Percentiles rank a stretch among this genome's conserved stretches.
Evolutionary conservation across 2,113 vertebrate species (phyloP).

Genomic region (Sturnus vulgaris): DNA sequence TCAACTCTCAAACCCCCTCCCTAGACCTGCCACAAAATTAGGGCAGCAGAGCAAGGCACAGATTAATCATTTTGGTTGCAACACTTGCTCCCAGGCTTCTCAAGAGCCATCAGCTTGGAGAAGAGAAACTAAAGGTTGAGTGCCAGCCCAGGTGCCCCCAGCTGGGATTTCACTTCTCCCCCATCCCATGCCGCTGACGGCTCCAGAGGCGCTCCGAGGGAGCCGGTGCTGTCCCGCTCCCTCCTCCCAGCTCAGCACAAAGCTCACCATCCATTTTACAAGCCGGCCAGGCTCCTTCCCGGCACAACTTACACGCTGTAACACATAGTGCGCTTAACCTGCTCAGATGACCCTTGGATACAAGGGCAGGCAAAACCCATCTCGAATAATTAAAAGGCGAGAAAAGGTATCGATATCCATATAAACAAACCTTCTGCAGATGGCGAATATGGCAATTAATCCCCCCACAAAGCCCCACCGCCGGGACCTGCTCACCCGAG

Average conservation of each 20-base stretch:
- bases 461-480: conserved; percentile 12
- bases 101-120: background rate
- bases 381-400: background rate
- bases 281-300: background rate
- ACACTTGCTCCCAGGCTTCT: background rate
- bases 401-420: background rate
- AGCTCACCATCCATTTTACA: conserved; percentile 35
- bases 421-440: conserved; percentile 45
- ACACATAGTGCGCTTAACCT: background rate
- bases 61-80: background rate
- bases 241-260: background rate
- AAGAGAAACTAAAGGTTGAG: background rate
- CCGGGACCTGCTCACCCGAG: background rate
- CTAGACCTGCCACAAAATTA: background rate
- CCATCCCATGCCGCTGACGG: background rate
- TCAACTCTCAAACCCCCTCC: background rate
- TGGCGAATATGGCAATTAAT: conserved; percentile 40
- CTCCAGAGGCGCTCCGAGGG: background rate
- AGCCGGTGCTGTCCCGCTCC: background rate
- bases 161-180: background rate
- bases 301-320: background rate
- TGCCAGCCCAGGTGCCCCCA: background rate
- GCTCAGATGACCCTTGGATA: background rate
- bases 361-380: background rate
- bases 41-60: background rate